These are phyloP conservation scores for Hymenochirus boettgeri DNA, from an alignment of 2,113 vertebrate genomes.

Conservation along the genomic window DNA sequence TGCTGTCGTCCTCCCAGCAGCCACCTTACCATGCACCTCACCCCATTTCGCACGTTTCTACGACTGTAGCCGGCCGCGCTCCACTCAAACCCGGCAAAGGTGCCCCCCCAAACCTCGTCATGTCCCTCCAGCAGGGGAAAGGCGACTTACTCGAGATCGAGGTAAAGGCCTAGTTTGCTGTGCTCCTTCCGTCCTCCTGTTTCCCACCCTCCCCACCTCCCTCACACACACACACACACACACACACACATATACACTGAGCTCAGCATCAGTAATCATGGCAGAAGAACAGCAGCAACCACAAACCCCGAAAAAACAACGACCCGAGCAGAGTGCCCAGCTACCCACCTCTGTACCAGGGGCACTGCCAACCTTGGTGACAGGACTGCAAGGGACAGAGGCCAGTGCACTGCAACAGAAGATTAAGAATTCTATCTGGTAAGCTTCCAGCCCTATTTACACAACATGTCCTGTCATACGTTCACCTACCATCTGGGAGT, in stretches of 20 bases:
- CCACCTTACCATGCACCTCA: slow-evolving; percentile 29
- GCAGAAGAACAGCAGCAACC: slow-evolving; percentile 73
- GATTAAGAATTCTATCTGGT: slow-evolving; percentile 95
- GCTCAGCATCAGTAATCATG: slow-evolving; percentile 64
- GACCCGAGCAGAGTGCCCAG: slow-evolving; percentile 51
- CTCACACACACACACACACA: slow-evolving; percentile 48
- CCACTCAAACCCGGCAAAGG: neutral
- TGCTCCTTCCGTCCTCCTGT: slow-evolving; percentile 56
- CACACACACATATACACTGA: slow-evolving; percentile 38
- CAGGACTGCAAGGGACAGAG: slow-evolving; percentile 81
- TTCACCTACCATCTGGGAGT: slow-evolving; percentile 10
- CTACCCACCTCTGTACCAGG: slow-evolving; percentile 48
- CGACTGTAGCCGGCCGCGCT: slow-evolving; percentile 35
- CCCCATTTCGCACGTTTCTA: slow-evolving; percentile 19
- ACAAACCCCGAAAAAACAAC: slow-evolving; percentile 64
- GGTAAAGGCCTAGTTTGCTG: slow-evolving; percentile 71
- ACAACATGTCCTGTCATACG: slow-evolving; percentile 33
- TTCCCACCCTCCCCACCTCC: slow-evolving; percentile 44
- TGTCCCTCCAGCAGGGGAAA: slow-evolving; percentile 67
- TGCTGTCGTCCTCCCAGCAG: neutral
- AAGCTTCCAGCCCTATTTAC: slow-evolving; percentile 54
- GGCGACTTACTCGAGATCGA: slow-evolving; percentile 69
- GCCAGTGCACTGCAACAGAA: slow-evolving; percentile 83
- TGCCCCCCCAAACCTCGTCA: slow-evolving; percentile 58
- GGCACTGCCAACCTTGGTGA: slow-evolving; percentile 71